A percentile compares a stretch with the other conserved stretches of the same genome.
Evolutionary conservation across 2,797 vertebrate species (phyloP).

Genomic region (Sebastes alutus): DNA sequence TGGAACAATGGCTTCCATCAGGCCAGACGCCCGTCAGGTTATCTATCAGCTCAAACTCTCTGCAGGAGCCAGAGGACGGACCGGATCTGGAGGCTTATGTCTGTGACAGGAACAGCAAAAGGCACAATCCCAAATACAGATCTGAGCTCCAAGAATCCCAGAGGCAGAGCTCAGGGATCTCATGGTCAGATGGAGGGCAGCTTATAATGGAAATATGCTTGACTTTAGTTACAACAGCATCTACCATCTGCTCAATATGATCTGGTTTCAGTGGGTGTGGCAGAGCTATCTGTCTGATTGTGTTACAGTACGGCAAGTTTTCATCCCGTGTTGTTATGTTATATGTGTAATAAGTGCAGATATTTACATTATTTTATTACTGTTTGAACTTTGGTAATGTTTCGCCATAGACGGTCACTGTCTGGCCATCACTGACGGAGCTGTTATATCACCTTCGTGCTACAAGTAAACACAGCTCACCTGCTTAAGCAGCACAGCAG

Average conservation of each 20-base stretch:
- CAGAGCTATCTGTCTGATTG: neutral
- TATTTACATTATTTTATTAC: neutral
- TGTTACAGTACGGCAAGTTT: conserved; percentile 9
- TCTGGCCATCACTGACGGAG: neutral
- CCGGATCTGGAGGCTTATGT: conserved; percentile 45
- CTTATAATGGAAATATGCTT: neutral
- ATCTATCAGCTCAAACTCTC: conserved; percentile 44
- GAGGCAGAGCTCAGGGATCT: neutral
- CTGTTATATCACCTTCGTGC: conserved; percentile 49
- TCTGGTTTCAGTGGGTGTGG: conserved; percentile 60
- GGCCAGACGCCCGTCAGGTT: conserved; percentile 25
- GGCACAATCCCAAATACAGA: conserved; percentile 13
- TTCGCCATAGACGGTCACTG: neutral
- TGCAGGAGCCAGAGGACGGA: conserved; percentile 9
- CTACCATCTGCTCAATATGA: conserved; percentile 57
- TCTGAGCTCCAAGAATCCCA: neutral
- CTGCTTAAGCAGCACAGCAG: conserved; percentile 50
- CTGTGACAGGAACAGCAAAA: conserved; percentile 33
- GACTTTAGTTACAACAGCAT: conserved; percentile 31
- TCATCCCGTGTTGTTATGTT: neutral
- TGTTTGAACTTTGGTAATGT: neutral
- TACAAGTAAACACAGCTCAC: conserved; percentile 44
- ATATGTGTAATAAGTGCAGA: neutral
- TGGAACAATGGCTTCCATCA: conserved; percentile 32
- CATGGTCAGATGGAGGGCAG: neutral